phyloP scores from a whole-genome alignment of 1,140 invertebrate species.

The Daktulosphaira vitifoliae region DNA sequence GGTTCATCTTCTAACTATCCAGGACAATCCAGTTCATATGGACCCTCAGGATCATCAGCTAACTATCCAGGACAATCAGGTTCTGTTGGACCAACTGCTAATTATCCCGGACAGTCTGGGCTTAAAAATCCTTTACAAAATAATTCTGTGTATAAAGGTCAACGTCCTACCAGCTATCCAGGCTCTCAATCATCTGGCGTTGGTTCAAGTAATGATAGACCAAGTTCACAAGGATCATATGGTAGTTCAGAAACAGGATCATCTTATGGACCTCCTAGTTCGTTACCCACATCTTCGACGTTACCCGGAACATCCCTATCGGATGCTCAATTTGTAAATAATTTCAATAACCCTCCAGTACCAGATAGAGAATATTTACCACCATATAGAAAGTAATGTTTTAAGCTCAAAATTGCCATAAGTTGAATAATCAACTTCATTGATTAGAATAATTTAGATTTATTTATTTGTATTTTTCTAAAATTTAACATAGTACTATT shows the following conservation, averaged over 20 bases:
- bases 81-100: slow-evolving; percentile 38
- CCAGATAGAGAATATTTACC: slow-evolving; percentile 38
- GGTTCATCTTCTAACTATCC: slow-evolving; percentile 38
- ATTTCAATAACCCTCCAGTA: slow-evolving; percentile 11
- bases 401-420: slow-evolving; percentile 31
- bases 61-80: slow-evolving; percentile 42
- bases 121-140: slow-evolving; percentile 38
- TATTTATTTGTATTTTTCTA: too few species aligned
- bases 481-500: too few species aligned
- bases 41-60: slow-evolving; percentile 38
- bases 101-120: slow-evolving; percentile 42
- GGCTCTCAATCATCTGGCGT: slow-evolving; percentile 36
- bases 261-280: slow-evolving; percentile 1
- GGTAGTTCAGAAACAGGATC: background rate
- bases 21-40: slow-evolving; percentile 37
- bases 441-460: background rate
- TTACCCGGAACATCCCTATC: slow-evolving; percentile 13
- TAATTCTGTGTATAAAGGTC: slow-evolving; percentile 39
- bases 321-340: slow-evolving; percentile 21
- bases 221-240: slow-evolving; percentile 31
- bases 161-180: slow-evolving; percentile 37
- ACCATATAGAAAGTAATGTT: slow-evolving; percentile 35
- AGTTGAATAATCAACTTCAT: slow-evolving; percentile 4
- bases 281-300: background rate
- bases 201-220: slow-evolving; percentile 15